Percentiles rank a stretch among this genome's conserved stretches.
phyloP scores from a whole-genome alignment of 2,113 vertebrate genomes.

The Hydropotes inermis region DNA sequence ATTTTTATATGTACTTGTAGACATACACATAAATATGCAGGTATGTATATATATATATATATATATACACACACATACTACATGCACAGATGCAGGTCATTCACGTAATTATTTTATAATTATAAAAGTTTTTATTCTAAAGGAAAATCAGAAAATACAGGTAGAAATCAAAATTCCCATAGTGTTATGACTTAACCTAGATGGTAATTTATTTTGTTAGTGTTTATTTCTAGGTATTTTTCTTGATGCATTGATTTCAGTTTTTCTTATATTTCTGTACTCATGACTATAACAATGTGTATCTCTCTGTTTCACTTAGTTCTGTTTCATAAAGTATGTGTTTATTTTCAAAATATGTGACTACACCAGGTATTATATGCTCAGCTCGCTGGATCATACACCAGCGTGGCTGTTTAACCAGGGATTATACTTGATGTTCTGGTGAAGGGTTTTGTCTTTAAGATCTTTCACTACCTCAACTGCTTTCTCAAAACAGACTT shows the following conservation, averaged over 20 bases:
- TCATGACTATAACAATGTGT: not conserved
- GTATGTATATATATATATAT: not conserved
- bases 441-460: not conserved
- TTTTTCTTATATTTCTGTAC: not conserved
- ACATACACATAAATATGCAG: not conserved
- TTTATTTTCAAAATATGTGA: not conserved
- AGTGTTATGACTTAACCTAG: not conserved
- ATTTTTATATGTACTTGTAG: not conserved
- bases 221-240: not conserved
- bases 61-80: not conserved
- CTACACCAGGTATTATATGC: fast-evolving
- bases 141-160: not conserved
- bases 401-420: fast-evolving
- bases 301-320: not conserved
- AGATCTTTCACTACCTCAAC: not conserved
- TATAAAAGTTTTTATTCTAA: not conserved
- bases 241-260: not conserved
- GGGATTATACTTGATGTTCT: fast-evolving
- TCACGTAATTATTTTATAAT: not conserved
- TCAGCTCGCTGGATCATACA: fast-evolving
- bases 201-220: not conserved
- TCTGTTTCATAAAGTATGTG: not conserved
- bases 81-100: too few species aligned
- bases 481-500: not conserved
- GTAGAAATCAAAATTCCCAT: not conserved